Conservation (phyloP, 2,797 vertebrate genomes). For the Notoglanidium macrostoma region DNA sequence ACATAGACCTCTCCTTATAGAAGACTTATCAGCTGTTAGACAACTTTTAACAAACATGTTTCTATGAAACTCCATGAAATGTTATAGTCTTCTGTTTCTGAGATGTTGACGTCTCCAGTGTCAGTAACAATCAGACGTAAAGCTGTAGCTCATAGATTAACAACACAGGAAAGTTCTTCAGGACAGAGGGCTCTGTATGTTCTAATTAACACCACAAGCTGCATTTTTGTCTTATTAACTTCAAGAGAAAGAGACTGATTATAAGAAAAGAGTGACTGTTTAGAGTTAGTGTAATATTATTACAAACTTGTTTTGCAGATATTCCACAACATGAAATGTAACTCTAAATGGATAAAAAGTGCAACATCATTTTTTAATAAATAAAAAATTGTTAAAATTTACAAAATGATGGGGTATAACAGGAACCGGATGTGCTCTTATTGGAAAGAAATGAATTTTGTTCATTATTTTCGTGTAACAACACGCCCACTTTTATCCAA, state of each 20-base stretch:
- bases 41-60: background rate
- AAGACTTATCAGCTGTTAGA: background rate
- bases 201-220: background rate
- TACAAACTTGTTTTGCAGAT: background rate
- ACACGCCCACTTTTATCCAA: background rate
- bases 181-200: background rate
- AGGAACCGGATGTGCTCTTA: background rate
- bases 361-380: background rate
- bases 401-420: background rate
- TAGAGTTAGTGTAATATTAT: background rate
- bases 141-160: background rate
- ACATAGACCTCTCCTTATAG: background rate
- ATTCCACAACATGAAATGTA: background rate
- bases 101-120: background rate
- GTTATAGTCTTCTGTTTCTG: background rate
- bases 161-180: background rate
- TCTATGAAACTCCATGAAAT: background rate
- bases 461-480: background rate
- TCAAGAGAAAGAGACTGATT: background rate
- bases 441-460: background rate
- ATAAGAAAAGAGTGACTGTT: background rate
- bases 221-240: background rate
- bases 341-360: background rate
- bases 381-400: background rate
- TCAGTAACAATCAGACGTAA: background rate